Base-by-base conservation (phyloP, 2,113 vertebrate species). In the Genyomyrus donnyi region DNA sequence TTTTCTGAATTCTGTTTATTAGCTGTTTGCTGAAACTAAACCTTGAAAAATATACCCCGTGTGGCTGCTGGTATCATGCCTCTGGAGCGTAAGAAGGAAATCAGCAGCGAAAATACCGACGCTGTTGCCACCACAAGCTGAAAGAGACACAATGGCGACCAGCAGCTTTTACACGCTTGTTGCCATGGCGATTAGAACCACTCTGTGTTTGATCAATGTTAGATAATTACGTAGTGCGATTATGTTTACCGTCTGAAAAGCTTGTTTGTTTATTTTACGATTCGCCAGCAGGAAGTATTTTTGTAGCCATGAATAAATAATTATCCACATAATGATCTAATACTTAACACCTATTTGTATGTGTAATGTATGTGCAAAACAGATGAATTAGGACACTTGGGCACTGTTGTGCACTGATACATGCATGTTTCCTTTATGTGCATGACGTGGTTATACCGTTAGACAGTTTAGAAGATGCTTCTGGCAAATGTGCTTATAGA, bases 191-290 rank as follows among this genome's bases (percentile, higher is more conserved):
- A 94, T 95, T 94, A 93, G 90, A 84, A 52, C 85, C 93, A 90
- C 24, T 88, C 88, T 74, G 89, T 91, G 93, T 94, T 94, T 95
- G 93, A 96, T 95, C 93, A 93, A 91, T 91, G 85, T 84, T 84
- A 91, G 92, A 92, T 94, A 93, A 95, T 95, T 94, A 94, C 80
- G 70, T 94, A 93, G 92, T 93, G 91, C 94, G 94, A 95, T 94
- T 92, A 89, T 95, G 93, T 95, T 96, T 96, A 93, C 94, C 92
- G 90, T 94, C 90, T 93, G 90, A 94, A 95, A 93, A 90, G 91
- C 91, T 94, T 95, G 94, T 95, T 95, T 95, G 93, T 95, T 94
- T 95, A 92, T 92, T 93, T 91, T 94, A 93, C 91, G 89, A 94
- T 94, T 95, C 89, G 93, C 94, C 90, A 45, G 92, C 93, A 95